Percentiles rank a stretch among this genome's conserved stretches.
These are phyloP conservation scores for Megaustenia siamemsis DNA, from an alignment of 2,888 invertebrate species.

Conservation along the genomic window DNA sequence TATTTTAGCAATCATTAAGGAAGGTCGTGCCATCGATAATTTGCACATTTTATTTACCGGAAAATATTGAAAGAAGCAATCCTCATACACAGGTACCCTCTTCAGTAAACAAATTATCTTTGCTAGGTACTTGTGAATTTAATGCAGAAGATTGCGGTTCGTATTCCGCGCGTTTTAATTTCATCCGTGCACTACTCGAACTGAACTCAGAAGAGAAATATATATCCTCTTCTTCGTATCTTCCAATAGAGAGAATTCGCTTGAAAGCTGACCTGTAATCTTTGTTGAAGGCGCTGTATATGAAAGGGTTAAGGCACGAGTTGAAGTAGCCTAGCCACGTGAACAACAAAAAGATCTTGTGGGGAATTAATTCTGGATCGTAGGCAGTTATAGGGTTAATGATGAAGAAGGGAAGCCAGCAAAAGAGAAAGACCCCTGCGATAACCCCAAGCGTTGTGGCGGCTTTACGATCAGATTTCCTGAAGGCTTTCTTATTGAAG, in stretches of 20 bases:
- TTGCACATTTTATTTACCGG: too few species aligned
- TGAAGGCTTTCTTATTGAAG: constrained; percentile 64
- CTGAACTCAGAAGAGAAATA: constrained; percentile 19
- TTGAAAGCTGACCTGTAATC: constrained; percentile 98
- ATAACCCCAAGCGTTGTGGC: constrained; percentile 98
- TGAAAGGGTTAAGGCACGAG: constrained; percentile 96
- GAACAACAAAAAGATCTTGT: constrained; percentile 88
- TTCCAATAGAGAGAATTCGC: constrained; percentile 84
- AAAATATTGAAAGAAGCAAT: too few species aligned
- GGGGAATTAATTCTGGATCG: constrained; percentile 96
- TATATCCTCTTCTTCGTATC: not conserved
- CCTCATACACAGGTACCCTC: too few species aligned
- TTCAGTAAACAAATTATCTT: constrained; percentile 57
- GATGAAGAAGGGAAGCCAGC: constrained; percentile 99
- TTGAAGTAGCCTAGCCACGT: constrained; percentile 99
- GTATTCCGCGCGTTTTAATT: constrained; percentile 60
- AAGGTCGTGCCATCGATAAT: too few species aligned
- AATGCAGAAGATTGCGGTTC: constrained; percentile 58
- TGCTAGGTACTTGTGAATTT: constrained; percentile 53
- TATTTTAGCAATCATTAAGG: too few species aligned
- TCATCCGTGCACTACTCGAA: constrained; percentile 10
- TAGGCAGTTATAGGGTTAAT: constrained; percentile 97
- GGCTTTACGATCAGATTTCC: constrained; percentile 95
- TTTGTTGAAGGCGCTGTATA: constrained; percentile 98
- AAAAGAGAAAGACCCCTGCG: constrained; percentile 97